Percentiles rank a stretch among this genome's conserved stretches.
phyloP scores from a whole-genome alignment of 2,113 vertebrate genomes.

The Vireo altiloquus region DNA sequence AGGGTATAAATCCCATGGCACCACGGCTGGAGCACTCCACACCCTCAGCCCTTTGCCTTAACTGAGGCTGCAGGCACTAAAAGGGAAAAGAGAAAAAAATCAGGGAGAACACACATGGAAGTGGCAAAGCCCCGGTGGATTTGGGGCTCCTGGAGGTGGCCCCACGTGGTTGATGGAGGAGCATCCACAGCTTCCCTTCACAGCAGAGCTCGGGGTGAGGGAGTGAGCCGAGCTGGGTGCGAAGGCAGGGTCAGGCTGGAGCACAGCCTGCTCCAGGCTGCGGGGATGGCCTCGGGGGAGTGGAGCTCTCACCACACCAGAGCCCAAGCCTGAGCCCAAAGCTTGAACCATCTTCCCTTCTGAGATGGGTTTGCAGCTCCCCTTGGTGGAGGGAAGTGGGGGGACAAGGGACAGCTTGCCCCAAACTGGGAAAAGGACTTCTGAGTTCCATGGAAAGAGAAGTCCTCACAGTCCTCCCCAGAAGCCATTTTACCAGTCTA shows the following conservation, averaged over 20 bases:
- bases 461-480: neutral
- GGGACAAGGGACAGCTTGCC: neutral
- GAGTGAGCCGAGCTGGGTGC: accelerated
- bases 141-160: neutral
- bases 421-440: neutral
- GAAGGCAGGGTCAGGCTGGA: neutral
- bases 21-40: neutral
- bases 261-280: accelerated
- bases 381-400: slow-evolving; percentile 31
- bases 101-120: neutral
- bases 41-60: neutral
- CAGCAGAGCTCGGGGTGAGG: accelerated
- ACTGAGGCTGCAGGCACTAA: neutral
- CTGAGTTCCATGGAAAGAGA: neutral
- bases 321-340: neutral
- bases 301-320: accelerated
- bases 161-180: neutral
- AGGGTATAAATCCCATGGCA: neutral
- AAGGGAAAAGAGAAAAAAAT: neutral
- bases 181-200: accelerated
- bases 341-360: neutral
- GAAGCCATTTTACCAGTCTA: accelerated
- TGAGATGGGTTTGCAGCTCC: slow-evolving; percentile 37
- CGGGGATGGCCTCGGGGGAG: accelerated
- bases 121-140: neutral